Base-by-base conservation (phyloP, 2,113 vertebrate genomes). In the Nestor notabilis region DNA sequence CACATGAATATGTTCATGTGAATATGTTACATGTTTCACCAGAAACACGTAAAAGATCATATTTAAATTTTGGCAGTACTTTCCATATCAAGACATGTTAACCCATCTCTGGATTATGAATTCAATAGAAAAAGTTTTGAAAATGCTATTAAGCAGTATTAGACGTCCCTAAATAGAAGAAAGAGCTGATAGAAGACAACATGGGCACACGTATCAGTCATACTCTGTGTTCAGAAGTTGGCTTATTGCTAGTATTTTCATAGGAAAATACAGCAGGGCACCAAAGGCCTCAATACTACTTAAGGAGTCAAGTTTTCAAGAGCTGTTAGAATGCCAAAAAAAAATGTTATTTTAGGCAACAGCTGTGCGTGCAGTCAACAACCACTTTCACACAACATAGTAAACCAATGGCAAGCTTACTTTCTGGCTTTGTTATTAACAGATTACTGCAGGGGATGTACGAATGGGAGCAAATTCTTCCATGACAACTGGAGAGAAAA, bases 381-480 rank as follows among this genome's bases (percentile, higher is more conserved):
- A 10, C 52, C 52, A 69, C 82, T 90, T 95, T 95, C 94, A 95
- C 50, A 83, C 65, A 85, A 85, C 27, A 52, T 39, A 89, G 33
- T 61, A 69, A 97, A 94, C 66, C 76, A 94, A 92, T 15, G 9
- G 75, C 50, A 89, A 88, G 75, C 21, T 27, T 24, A 49, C 19
- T 72, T 91, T 81, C 39, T 93, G 58, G n/a, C 23, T 95, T 71
- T 81, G 21, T 89, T 95, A 96, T 92, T 97, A 97, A 83, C 44
- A 93, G 70, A 88, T 93, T 95, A 91, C 80, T 78, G 35, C 33
- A 93, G 56, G 81, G 37, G 5, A 93, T 53, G 35, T 43, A 86
- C 37, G 49, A 95, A 95, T 39, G 25, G 39, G 49, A 95, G 35
- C 7, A 46, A 29, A 19, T 55, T 53, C 39, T 90, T 87, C 47